These are phyloP conservation scores for Dicaeum eximium DNA, from an alignment of 2,113 vertebrate species.

Conservation along the genomic window DNA sequence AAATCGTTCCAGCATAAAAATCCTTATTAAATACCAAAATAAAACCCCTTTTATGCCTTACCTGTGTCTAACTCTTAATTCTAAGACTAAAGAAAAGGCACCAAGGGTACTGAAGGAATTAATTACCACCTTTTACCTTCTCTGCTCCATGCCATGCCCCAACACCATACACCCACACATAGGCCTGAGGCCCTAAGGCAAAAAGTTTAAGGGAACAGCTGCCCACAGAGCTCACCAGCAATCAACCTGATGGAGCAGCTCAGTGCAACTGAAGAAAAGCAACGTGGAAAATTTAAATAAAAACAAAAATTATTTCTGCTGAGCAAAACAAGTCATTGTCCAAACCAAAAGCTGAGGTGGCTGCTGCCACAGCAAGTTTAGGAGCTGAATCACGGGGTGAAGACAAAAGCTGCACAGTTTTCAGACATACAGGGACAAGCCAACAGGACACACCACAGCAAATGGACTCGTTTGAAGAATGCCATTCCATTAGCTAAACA, in stretches of 20 bases:
- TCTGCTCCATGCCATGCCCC: not conserved
- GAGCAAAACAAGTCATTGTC: not conserved
- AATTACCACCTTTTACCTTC: not conserved
- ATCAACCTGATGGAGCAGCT: not conserved
- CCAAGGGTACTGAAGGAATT: not conserved
- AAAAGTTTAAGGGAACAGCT: not conserved
- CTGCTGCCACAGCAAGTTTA: not conserved
- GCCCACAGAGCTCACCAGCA: not conserved
- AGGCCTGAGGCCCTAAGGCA: not conserved
- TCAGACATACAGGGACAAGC: not conserved
- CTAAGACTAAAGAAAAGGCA: not conserved
- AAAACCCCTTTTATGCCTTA: not conserved
- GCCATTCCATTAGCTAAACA: not conserved
- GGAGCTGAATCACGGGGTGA: not conserved
- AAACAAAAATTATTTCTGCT: not conserved
- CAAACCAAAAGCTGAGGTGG: not conserved
- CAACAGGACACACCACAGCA: not conserved
- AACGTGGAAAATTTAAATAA: not conserved
- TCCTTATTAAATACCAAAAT: not conserved
- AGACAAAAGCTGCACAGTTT: not conserved
- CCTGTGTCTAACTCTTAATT: fast-evolving
- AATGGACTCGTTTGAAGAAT: not conserved
- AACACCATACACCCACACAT: fast-evolving
- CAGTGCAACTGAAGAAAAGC: not conserved
- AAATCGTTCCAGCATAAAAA: not conserved